Conservation (phyloP, 1,140 invertebrate species). For the Zaprionus taronus region DNA sequence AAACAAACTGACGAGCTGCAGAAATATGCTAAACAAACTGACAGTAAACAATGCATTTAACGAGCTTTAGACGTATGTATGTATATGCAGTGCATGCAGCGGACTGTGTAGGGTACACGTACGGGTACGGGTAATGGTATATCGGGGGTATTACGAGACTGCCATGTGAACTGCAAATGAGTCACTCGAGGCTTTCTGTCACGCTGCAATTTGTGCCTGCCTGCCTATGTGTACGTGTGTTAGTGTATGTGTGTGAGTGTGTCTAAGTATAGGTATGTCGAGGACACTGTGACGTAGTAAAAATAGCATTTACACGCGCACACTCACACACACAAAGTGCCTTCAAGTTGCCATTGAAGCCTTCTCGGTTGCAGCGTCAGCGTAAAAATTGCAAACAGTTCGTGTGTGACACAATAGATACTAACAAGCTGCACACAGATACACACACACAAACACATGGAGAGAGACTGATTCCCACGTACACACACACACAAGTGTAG, state of each 20-base stretch:
- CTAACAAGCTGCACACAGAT: conserved; percentile 49
- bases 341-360: conserved; percentile 66
- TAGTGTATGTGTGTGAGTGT: background rate
- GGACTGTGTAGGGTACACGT: background rate
- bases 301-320: conserved; percentile 40
- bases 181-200: conserved; percentile 19
- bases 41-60: conserved; percentile 2
- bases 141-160: background rate
- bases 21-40: background rate
- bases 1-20: too few species aligned
- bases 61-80: background rate
- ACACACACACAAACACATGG: conserved; percentile 26
- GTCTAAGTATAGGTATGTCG: conserved; percentile 47
- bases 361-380: conserved; percentile 65
- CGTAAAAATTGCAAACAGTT: conserved; percentile 67
- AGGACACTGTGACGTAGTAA: conserved; percentile 68
- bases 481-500: conserved; percentile 33
- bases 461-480: conserved; percentile 20
- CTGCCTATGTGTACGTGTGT: background rate
- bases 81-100: background rate
- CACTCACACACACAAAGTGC: conserved; percentile 16
- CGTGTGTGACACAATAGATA: conserved; percentile 60
- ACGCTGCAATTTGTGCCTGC: conserved; percentile 10
- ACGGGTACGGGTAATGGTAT: background rate
- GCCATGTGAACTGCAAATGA: background rate